Percentiles rank a stretch among this genome's conserved stretches.
These are phyloP conservation scores for Tragelaphus imberbis DNA, from an alignment of 2,113 vertebrate genomes.

Conservation along the genomic window DNA sequence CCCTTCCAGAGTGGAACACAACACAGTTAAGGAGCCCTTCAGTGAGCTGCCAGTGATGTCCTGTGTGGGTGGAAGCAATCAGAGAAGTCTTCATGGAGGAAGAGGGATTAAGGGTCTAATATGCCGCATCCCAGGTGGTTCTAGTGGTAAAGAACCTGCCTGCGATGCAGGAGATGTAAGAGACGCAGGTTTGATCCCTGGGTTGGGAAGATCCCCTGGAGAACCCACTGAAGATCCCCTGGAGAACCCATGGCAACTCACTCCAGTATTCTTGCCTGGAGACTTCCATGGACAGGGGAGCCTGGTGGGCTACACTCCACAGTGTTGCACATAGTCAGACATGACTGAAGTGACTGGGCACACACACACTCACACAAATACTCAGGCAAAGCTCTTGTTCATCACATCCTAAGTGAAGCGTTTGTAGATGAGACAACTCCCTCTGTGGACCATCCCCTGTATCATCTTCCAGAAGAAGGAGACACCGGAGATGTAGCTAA, in stretches of 20 bases:
- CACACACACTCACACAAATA: background rate
- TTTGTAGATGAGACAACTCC: background rate
- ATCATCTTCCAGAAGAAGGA: too few species aligned
- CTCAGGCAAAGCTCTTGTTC: background rate
- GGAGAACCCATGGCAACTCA: background rate
- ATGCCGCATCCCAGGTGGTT: background rate
- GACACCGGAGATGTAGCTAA: too few species aligned
- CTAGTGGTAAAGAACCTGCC: background rate
- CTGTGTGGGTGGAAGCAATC: background rate
- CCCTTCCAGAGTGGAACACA: background rate
- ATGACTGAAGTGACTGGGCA: background rate
- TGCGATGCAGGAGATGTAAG: background rate
- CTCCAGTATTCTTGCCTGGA: background rate
- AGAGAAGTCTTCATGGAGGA: background rate
- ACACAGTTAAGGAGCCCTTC: background rate
- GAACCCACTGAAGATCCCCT: background rate
- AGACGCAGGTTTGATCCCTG: background rate
- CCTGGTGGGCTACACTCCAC: background rate
- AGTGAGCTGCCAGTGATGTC: background rate
- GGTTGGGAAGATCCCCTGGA: background rate
- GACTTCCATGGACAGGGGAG: background rate
- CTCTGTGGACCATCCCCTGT: rapidly evolving
- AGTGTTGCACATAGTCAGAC: background rate
- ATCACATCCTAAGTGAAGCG: too few species aligned
- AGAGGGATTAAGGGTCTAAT: background rate